Base-by-base conservation (phyloP, 2,113 vertebrate genomes). In the Callopanchax toddi region DNA sequence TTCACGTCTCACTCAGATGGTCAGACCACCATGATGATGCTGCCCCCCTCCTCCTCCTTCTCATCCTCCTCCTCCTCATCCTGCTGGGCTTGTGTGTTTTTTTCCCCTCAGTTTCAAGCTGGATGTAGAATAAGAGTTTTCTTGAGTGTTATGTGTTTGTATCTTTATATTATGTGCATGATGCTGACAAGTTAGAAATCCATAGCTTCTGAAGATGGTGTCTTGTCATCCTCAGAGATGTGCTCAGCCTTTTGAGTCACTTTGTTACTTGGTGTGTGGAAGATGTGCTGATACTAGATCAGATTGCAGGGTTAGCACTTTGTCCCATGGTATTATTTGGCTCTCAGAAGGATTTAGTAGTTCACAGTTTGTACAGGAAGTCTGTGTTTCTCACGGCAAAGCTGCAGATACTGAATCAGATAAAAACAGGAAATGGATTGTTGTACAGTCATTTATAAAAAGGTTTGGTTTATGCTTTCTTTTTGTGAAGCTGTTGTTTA, bases 21-120 rank as follows among this genome's bases (percentile, higher is more conserved):
- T 90, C 85, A 86, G 89, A 86, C 87, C 89, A 90, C 87, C 78
- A 54, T 15, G 74, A 87, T 87, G 86, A 88, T 78, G 76, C 78
- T 70, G 20, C 79, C 74, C 74, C 42, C 78, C 61, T 62, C 79
- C 69, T 60, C 68, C 56, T 68, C 39, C 62, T 58, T 65, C 63
- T 52, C 48, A 61, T 58, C 42, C 52, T 72, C 53, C 70, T 63
- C 65, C 48, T 48, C 44, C 39, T 64, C 43, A 37, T 60, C 32
- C 29, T 29, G 34, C 55, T 69, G 52, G 57, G 52, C 64, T 87
- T 72, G 54, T 34, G 54, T 34, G 42, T 74, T 79, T 71, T 60
- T 65, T 29, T 21, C 45, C 71, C 62, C 66, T 23, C 61, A 58
- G 15, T 49, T 57, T 49, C 34, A 20, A 67, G 52, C 71, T 26